Evolutionary conservation across 2,888 invertebrate species (phyloP).

Genomic region (Bombyx huttoni): DNA sequence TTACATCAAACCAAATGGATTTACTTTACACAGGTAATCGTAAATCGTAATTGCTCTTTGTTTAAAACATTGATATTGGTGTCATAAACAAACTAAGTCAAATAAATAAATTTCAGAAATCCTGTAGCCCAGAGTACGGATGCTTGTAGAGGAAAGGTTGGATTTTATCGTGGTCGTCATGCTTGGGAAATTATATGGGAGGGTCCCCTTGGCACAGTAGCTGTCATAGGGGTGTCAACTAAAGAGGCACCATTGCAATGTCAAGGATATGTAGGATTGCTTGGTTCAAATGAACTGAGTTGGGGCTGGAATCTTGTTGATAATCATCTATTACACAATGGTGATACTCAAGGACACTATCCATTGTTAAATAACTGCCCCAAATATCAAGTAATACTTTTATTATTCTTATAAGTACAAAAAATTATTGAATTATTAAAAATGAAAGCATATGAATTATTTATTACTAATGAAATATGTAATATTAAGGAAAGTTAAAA

Average conservation of each 20-base stretch:
- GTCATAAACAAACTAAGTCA: no score
- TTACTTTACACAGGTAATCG: conserved; percentile 91
- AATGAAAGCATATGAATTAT: no score
- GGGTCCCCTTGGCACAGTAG: conserved; percentile 97
- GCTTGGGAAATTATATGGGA: conserved; percentile 99
- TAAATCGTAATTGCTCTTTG: background rate
- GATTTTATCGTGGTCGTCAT: conserved; percentile 92
- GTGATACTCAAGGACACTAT: conserved; percentile 94
- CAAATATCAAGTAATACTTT: conserved; percentile 87
- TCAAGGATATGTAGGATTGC: conserved; percentile 94
- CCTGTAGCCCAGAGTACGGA: conserved; percentile 99
- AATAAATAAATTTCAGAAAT: conserved; percentile 73
- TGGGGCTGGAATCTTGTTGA: conserved; percentile 99
- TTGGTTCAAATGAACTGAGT: conserved; percentile 96
- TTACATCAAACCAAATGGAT: conserved; percentile 96
- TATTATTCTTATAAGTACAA: background rate
- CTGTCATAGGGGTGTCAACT: conserved; percentile 95
- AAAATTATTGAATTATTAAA: background rate
- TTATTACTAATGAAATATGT: no score
- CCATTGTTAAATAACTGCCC: conserved; percentile 96
- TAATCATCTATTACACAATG: conserved; percentile 96
- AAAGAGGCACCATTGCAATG: conserved; percentile 94
- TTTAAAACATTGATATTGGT: no score
- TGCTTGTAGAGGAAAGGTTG: conserved; percentile 91
- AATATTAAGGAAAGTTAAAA: no score